Conservation (phyloP, 2,113 vertebrate species). For the Marcusenius ussheri region DNA sequence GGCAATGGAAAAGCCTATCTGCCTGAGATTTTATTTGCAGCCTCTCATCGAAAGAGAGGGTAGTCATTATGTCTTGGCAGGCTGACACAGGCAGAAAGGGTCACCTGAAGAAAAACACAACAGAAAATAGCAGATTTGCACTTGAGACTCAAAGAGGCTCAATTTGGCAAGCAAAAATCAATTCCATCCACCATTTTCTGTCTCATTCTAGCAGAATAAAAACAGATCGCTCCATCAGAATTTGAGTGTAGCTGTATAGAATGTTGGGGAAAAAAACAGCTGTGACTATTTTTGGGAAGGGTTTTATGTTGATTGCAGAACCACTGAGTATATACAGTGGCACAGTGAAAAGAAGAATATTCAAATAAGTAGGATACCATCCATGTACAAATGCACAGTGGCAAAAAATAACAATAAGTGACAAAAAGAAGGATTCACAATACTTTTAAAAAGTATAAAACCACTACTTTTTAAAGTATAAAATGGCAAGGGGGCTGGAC, state of each 20-base stretch:
- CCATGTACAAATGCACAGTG: background rate
- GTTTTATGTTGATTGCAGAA: background rate
- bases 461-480: background rate
- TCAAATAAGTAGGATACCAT: background rate
- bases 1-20: slow-evolving; percentile 51
- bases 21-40: slow-evolving; percentile 63
- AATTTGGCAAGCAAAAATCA: slow-evolving; percentile 66
- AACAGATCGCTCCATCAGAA: slow-evolving; percentile 54
- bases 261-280: slow-evolving; percentile 22
- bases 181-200: slow-evolving; percentile 53
- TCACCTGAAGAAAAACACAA: slow-evolving; percentile 67
- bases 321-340: background rate
- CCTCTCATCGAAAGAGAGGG: slow-evolving; percentile 57
- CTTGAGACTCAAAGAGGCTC: slow-evolving; percentile 57
- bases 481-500: background rate
- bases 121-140: slow-evolving; percentile 58
- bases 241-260: slow-evolving; percentile 46
- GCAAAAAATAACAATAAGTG: background rate
- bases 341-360: background rate
- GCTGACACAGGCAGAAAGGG: slow-evolving; percentile 65
- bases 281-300: background rate
- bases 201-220: slow-evolving; percentile 51
- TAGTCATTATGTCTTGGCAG: slow-evolving; percentile 66
- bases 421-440: background rate
- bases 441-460: background rate